A percentile compares a stretch with the other conserved stretches of the same genome.
Conservation (phyloP, 2,888 invertebrate genomes). For the Barypeithes pellucidus region DNA sequence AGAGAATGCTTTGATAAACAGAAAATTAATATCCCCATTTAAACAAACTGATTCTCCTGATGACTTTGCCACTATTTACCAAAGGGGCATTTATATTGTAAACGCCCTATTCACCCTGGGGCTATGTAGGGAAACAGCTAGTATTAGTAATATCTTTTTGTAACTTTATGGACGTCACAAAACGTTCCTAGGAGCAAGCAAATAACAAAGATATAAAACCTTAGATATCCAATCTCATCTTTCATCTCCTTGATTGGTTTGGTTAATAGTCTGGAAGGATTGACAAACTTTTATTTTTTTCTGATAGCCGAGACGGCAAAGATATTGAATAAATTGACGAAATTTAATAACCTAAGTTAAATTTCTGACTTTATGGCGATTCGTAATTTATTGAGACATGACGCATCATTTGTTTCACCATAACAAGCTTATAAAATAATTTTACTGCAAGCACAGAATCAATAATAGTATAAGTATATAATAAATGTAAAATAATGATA, state of each 20-base stretch:
- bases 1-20: slow-evolving; percentile 1
- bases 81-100: slow-evolving; percentile 21
- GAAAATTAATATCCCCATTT: slow-evolving; percentile 19
- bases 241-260: slow-evolving; percentile 43
- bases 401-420: neutral
- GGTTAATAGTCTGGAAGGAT: slow-evolving; percentile 36
- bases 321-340: slow-evolving; percentile 17
- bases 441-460: no score
- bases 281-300: slow-evolving; percentile 25
- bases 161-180: slow-evolving; percentile 58
- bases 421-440: neutral
- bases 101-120: slow-evolving; percentile 27
- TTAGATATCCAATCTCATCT: slow-evolving; percentile 33
- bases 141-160: slow-evolving; percentile 61
- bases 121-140: slow-evolving; percentile 52
- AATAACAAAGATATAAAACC: slow-evolving; percentile 41
- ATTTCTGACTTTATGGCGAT: slow-evolving; percentile 6
- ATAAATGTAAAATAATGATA: no score
- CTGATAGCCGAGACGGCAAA: slow-evolving; percentile 13
- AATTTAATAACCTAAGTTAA: slow-evolving; percentile 16
- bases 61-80: slow-evolving; percentile 24
- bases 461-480: no score
- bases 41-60: slow-evolving; percentile 21
- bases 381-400: slow-evolving; percentile 16
- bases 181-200: slow-evolving; percentile 34